phyloP scores from a whole-genome alignment of 2,113 vertebrate species.

The Uropsilus gracilis region DNA sequence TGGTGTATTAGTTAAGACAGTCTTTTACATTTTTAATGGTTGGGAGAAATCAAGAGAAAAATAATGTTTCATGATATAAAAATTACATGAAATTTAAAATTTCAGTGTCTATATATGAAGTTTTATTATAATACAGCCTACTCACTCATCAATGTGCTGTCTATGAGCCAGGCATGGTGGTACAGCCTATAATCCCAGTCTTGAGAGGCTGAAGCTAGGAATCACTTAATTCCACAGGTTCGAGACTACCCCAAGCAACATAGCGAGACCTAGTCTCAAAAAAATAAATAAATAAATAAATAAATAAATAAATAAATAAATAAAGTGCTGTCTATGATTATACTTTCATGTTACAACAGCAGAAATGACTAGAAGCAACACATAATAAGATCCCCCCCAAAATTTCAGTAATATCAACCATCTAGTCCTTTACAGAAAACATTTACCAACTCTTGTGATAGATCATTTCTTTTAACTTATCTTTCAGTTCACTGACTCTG shows the following conservation, averaged over 20 bases:
- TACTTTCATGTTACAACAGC: neutral
- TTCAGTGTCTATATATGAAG: neutral
- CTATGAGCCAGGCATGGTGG: no score
- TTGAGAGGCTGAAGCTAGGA: no score
- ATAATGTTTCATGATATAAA: constrained; percentile 2
- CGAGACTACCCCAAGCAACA: no score
- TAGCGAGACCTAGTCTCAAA: no score
- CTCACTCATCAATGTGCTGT: neutral
- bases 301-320: no score
- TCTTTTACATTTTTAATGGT: constrained; percentile 6
- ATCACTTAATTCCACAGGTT: no score
- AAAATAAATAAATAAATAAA: no score
- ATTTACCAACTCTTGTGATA: neutral
- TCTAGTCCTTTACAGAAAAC: neutral
- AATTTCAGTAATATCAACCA: neutral
- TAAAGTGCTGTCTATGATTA: no score
- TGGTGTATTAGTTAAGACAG: neutral
- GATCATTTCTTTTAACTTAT: neutral
- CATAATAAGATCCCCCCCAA: neutral
- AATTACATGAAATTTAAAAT: constrained; percentile 30
- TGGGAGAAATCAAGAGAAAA: neutral
- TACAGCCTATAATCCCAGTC: no score
- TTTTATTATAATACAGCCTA: constrained; percentile 1
- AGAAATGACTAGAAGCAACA: neutral
- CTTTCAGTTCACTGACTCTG: neutral